Evolutionary conservation across 1,140 invertebrate genomes (phyloP).

Genomic region (Calliopsis andreniformis): DNA sequence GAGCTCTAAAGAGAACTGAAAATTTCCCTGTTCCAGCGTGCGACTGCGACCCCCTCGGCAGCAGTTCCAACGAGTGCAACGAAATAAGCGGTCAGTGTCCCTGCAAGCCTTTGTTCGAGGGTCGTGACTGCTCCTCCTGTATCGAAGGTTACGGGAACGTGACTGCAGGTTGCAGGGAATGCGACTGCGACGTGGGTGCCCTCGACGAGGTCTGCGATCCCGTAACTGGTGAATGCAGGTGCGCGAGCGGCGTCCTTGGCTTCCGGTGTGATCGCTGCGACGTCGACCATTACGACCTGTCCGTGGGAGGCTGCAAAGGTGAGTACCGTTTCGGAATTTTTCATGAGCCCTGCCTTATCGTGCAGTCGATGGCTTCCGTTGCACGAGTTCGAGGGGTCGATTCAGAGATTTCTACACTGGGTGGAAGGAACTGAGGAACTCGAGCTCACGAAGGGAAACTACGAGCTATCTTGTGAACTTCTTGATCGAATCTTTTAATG

Average conservation of each 20-base stretch:
- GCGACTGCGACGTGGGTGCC: constrained; percentile 90
- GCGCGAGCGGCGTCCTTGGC: constrained; percentile 87
- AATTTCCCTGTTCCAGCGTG: constrained; percentile 84
- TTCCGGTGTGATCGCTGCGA: constrained; percentile 90
- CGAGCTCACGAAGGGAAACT: too few relatives aligned
- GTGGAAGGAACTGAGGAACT: too few relatives aligned
- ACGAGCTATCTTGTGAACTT: too few relatives aligned
- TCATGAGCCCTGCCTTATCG: not conserved
- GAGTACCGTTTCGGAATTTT: constrained; percentile 75
- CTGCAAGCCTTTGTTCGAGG: constrained; percentile 81
- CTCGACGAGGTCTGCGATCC: constrained; percentile 89
- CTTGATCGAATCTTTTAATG: too few relatives aligned
- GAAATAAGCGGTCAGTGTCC: constrained; percentile 89
- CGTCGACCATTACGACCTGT: constrained; percentile 89
- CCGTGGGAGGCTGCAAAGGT: constrained; percentile 87
- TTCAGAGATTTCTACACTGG: too few relatives aligned
- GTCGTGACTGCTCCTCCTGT: constrained; percentile 77
- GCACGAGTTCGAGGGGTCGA: not conserved
- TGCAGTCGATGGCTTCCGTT: not conserved
- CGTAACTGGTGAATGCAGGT: constrained; percentile 86
- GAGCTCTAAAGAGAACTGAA: too few relatives aligned
- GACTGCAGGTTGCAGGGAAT: constrained; percentile 85
- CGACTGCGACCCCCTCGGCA: constrained; percentile 88
- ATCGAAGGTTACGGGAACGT: constrained; percentile 84
- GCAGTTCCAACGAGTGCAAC: constrained; percentile 87